These are phyloP conservation scores for Melieria crassipennis DNA, from an alignment of 2,888 invertebrate species.

Conservation along the genomic window DNA sequence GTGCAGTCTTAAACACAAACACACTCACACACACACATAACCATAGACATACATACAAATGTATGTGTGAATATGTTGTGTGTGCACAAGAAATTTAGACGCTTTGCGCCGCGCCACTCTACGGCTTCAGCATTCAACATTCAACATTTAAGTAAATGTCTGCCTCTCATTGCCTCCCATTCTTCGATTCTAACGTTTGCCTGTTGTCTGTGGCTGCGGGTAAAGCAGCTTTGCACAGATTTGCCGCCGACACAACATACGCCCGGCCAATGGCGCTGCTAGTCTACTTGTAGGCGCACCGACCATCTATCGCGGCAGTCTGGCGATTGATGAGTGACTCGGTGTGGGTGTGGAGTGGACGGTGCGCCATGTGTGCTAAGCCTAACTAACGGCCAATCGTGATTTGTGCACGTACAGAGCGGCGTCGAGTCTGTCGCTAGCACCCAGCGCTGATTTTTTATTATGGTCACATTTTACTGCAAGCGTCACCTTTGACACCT, in stretches of 20 bases:
- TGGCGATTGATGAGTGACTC: not conserved
- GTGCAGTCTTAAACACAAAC: no score
- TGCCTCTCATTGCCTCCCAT: not conserved
- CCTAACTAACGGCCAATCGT: conserved; percentile 8
- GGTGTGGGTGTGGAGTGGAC: not conserved
- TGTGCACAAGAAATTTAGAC: no score
- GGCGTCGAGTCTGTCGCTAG: conserved; percentile 1
- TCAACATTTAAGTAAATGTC: not conserved
- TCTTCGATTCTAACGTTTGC: no score
- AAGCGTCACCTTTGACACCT: conserved; percentile 30
- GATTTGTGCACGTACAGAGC: conserved; percentile 10
- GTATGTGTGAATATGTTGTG: no score
- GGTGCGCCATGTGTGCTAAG: conserved; percentile 9
- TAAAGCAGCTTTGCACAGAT: conserved; percentile 27
- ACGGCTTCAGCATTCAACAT: conserved; percentile 3
- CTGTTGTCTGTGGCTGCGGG: not conserved
- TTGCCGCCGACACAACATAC: conserved; percentile 19
- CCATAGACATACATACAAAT: no score
- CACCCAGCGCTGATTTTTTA: conserved; percentile 5
- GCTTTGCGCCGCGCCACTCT: not conserved
- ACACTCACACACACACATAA: no score
- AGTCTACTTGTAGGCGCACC: conserved; percentile 25
- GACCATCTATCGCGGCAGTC: not conserved
- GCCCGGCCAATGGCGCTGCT: conserved; percentile 1
- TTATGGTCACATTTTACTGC: conserved; percentile 8